Conservation (phyloP, 92 coral and sea anemone species). For the Blastomussa wellsi region DNA sequence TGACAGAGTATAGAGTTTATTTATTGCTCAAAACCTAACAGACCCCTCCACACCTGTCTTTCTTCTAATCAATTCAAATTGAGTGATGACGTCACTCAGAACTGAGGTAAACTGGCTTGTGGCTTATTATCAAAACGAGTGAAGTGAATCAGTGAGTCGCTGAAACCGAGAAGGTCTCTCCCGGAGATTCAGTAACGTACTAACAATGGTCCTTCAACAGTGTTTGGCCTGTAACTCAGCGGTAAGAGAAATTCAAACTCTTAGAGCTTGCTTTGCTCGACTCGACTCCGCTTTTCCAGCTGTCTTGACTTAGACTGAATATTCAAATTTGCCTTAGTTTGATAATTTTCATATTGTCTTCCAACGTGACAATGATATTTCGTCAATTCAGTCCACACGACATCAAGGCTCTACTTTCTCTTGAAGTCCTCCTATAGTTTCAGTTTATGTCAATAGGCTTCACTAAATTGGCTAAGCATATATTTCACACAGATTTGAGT, state of each 20-base stretch:
- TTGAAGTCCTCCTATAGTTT: background rate
- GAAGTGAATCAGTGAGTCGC: slow-evolving; percentile 14
- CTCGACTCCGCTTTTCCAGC: slow-evolving; percentile 18
- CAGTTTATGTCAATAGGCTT: background rate
- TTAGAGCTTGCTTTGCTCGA: background rate
- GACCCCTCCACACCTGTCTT: slow-evolving; percentile 4
- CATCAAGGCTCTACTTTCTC: background rate
- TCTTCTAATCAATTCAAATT: slow-evolving; percentile 14
- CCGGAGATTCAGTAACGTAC: background rate
- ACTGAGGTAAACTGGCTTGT: slow-evolving; percentile 21
- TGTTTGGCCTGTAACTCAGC: slow-evolving; percentile 39
- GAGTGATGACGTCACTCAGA: slow-evolving; percentile 20
- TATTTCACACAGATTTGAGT: background rate
- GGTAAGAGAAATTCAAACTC: slow-evolving; percentile 14
- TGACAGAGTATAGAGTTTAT: background rate
- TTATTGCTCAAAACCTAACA: background rate
- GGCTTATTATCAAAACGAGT: slow-evolving; percentile 14
- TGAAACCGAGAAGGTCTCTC: background rate
- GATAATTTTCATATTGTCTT: slow-evolving; percentile 9
- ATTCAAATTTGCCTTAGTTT: slow-evolving; percentile 20
- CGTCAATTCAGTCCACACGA: background rate
- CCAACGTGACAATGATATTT: background rate
- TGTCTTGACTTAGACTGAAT: slow-evolving; percentile 7
- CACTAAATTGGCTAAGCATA: background rate
- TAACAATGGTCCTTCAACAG: slow-evolving; percentile 19